phyloP scores from a whole-genome alignment of 2,888 invertebrate genomes.

The Cosmia trapezina region DNA sequence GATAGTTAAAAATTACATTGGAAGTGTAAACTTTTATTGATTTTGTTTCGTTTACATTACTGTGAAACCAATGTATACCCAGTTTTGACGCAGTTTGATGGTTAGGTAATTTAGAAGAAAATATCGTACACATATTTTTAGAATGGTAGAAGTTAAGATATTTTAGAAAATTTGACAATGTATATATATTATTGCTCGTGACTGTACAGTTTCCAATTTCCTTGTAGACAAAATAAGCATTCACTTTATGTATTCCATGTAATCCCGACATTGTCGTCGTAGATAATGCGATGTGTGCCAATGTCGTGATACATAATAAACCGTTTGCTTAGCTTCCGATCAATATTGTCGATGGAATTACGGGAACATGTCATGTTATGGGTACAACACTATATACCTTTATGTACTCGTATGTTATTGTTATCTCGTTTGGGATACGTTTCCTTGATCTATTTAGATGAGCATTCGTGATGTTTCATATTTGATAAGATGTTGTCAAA shows the following conservation, averaged over 20 bases:
- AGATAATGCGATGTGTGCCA: conserved; percentile 57
- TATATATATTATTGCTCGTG: too few relatives aligned
- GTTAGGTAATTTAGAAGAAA: too few relatives aligned
- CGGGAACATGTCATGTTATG: conserved; percentile 13
- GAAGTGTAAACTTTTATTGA: too few relatives aligned
- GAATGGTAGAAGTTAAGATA: too few relatives aligned
- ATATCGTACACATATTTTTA: too few relatives aligned
- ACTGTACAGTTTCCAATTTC: conserved; percentile 37
- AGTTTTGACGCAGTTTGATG: too few relatives aligned
- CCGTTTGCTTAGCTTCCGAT: conserved; percentile 57
- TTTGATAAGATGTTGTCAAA: background rate
- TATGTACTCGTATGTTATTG: conserved; percentile 1
- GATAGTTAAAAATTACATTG: too few relatives aligned
- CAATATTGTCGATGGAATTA: conserved; percentile 55
- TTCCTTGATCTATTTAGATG: background rate
- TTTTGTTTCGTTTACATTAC: too few relatives aligned
- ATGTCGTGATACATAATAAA: conserved; percentile 60
- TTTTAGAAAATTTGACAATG: too few relatives aligned
- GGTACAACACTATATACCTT: conserved; percentile 5
- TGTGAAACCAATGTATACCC: too few relatives aligned
- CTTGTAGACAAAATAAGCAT: conserved; percentile 48
- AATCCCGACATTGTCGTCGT: conserved; percentile 52
- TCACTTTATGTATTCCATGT: conserved; percentile 49
- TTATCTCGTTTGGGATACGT: conserved; percentile 9
- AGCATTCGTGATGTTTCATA: background rate